Evolutionary conservation across 2,797 vertebrate species (phyloP), one percentile per base, ranked within the genome.

Genomic region (Nyctalus aviator): DNA sequence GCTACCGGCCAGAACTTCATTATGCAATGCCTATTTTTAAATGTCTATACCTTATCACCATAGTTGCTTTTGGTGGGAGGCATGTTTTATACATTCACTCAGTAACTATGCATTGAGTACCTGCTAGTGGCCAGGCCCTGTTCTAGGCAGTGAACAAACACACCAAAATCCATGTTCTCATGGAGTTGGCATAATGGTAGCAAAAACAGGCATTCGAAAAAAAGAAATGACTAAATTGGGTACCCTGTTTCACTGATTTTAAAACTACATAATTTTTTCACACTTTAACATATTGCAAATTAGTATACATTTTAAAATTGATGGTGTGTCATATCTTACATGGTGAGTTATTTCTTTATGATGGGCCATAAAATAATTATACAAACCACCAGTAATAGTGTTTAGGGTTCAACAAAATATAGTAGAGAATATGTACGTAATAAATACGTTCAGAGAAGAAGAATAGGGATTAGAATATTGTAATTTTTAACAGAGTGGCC

Each of bases 21-120:
- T 81, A 69, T 9, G 1, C 48, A 85, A 41, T 66, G 37, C 20
- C 69, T 85, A 48, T 72, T 85, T 93, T 91, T 82, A 88, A 89
- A 73, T 44, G 69, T 82, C 53, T 30, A 62, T 48, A 32, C 68
- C 48, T 94, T 90, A 76, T 93, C 78, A 15, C 30, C 32, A 15
- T 73, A 62, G 66, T 88, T 81, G n/a, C 50, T 48, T 69, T 75
- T 44, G 41, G 55, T 73, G 53, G 37, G 59, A 87, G 35, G 35
- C 13, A 1, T 3, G 23, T 64, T 57, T 83, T 71, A 69, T 9
- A 72, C 12, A 50, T 84, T 84, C 81, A 41, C 68, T 94, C 37
- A 72, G 15, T 85, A 62, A 37, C 41, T 62, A 35, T 2, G 4
- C 46, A 57, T 13, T 37, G n/a, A 68, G 35, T 35, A 59, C 32